Evolutionary conservation across 2,797 vertebrate species (phyloP), one percentile per base, ranked within the genome.

Genomic region (Spea hammondii): DNA sequence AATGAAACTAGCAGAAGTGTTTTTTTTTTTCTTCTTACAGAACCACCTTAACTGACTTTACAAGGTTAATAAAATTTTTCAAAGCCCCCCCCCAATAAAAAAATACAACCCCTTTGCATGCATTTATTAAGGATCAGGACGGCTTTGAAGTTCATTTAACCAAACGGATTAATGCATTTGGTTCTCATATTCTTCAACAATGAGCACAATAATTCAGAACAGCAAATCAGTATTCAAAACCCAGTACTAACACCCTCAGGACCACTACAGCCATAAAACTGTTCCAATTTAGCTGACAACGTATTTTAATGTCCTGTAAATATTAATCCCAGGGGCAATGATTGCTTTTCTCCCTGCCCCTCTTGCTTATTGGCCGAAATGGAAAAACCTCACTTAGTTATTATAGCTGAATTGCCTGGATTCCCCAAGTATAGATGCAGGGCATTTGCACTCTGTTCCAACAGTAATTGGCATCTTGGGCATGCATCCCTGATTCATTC

Each of bases 221-320:
- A 12, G 59, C 59, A 62, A 62, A 62, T 62, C 59, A 62, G 59
- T 62, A 62, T 62, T 62, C 59, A n/a, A 62, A 6, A 12, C 6
- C 59, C 59, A 17, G 59, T 32, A 5, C 59, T 7, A 62, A 62
- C 32, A 62, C 59, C 59, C 59, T 62, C 59, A 4, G 59, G 59
- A 62, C 6, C 6, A 62, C 59, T 62, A 17, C 14, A 12, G n/a
- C 59, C 59, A 32, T 62, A 62, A 62, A 62, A 62, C 14, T 6
- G 14, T 62, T 62, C n/a, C 59, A 62, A 62, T 62, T 32, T 62
- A 62, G 59, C 59, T 14, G 59, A 62, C 59, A 62, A 62, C 5
- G n/a, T 7, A 62, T 62, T 62, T 62, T 62, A 62, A 62, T 62
- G 59, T 32, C 59, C 59, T 62, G 59, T 62, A 62, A 62, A 62